These are phyloP conservation scores for Antheraea yamamai DNA, from an alignment of 2,888 invertebrate genomes.

Conservation along the genomic window DNA sequence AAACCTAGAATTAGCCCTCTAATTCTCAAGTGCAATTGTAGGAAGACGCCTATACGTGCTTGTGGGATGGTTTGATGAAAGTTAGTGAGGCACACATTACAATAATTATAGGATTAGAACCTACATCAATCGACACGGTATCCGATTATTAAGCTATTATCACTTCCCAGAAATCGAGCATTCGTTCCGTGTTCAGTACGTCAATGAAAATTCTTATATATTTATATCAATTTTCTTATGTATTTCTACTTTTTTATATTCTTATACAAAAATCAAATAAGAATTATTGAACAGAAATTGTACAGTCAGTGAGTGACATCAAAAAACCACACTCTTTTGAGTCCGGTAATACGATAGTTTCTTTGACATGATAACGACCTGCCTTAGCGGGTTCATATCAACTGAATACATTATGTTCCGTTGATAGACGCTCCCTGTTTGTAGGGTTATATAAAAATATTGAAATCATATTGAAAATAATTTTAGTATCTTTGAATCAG, in stretches of 20 bases:
- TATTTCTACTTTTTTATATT: background rate
- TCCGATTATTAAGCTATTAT: too few relatives aligned
- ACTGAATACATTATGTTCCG: constrained; percentile 72
- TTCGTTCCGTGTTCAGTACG: background rate
- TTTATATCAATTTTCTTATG: background rate
- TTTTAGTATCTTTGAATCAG: background rate
- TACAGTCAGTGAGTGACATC: constrained; percentile 57
- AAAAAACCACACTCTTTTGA: constrained; percentile 76
- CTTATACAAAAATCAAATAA: constrained; percentile 29
- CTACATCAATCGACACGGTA: too few relatives aligned
- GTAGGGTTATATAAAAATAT: constrained; percentile 50
- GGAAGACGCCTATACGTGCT: too few relatives aligned
- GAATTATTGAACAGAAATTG: constrained; percentile 50
- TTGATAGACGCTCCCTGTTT: constrained; percentile 46
- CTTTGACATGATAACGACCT: constrained; percentile 80
- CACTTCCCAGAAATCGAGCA: background rate
- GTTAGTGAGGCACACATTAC: too few relatives aligned
- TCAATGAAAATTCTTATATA: background rate
- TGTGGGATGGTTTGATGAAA: too few relatives aligned
- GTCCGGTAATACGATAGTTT: constrained; percentile 76
- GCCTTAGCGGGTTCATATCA: constrained; percentile 59
- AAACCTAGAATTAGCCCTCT: too few relatives aligned
- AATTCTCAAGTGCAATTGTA: too few relatives aligned
- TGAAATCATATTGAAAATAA: constrained; percentile 46
- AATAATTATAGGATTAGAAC: too few relatives aligned